Conservation (phyloP, 2,113 vertebrate species). For the Heptranchias perlo region DNA sequence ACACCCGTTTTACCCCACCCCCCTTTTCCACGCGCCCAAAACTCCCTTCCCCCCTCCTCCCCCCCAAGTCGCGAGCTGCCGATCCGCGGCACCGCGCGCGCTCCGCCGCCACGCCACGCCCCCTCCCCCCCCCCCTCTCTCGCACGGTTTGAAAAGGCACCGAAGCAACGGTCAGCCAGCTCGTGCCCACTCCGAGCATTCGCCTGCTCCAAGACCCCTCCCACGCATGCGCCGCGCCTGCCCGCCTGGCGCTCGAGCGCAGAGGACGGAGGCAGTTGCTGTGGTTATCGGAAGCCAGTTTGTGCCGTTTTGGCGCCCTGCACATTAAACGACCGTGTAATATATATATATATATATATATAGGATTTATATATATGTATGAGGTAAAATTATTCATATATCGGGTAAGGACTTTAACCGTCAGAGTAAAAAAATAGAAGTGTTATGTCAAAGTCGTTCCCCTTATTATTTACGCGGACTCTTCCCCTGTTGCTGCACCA, state of each 20-base stretch:
- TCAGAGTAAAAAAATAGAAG: not conserved
- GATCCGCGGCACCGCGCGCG: not conserved
- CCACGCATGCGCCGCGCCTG: not conserved
- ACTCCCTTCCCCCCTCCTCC: not conserved
- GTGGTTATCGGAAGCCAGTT: not conserved
- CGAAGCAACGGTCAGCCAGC: not conserved
- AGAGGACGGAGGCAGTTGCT: no score
- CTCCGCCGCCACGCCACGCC: not conserved
- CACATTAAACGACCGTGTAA: not conserved
- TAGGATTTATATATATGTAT: no score
- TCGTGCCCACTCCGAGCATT: not conserved
- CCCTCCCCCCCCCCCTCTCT: not conserved
- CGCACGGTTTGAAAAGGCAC: conserved; percentile 8
- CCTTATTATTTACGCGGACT: no score
- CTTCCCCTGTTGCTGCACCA: no score
- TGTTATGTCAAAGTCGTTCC: not conserved
- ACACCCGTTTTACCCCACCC: not conserved
- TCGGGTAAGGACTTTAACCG: not conserved
- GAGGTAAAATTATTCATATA: not conserved
- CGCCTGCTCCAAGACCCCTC: not conserved
- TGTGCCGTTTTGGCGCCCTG: not conserved
- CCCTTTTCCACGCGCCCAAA: not conserved
- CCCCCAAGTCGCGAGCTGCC: not conserved
- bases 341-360: no score
- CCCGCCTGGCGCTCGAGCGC: not conserved